A percentile compares a stretch with the other conserved stretches of the same genome.
Evolutionary conservation across 2,113 vertebrate genomes (phyloP).

Genomic region (Polypterus senegalus): DNA sequence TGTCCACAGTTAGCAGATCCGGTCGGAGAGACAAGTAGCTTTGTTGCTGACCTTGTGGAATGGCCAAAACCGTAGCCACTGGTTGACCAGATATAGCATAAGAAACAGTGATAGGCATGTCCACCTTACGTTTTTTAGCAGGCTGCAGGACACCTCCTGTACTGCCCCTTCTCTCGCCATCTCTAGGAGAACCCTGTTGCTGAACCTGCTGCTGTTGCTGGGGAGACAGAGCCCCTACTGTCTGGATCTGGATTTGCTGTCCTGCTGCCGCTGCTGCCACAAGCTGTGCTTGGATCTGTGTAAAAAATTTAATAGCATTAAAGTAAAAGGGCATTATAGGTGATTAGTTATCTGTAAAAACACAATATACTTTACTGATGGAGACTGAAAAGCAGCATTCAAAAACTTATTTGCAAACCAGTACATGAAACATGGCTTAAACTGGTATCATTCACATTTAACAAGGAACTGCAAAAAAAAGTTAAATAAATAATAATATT

Average conservation of each 20-base stretch:
- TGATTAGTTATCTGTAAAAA: no score
- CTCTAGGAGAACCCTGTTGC: slow-evolving; percentile 67
- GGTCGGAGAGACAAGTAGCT: slow-evolving; percentile 90
- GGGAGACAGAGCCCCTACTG: slow-evolving; percentile 78
- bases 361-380: no score
- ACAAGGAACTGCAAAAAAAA: no score
- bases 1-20: slow-evolving; percentile 95
- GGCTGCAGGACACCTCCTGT: slow-evolving; percentile 84
- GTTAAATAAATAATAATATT: no score
- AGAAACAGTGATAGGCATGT: slow-evolving; percentile 87
- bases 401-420: no score
- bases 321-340: no score
- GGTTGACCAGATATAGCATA: slow-evolving; percentile 92
- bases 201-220: slow-evolving; percentile 50
- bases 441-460: no score
- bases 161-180: slow-evolving; percentile 71
- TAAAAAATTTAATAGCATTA: background rate
- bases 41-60: slow-evolving; percentile 91
- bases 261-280: slow-evolving; percentile 72
- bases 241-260: slow-evolving; percentile 94
- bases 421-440: no score
- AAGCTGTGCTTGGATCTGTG: slow-evolving; percentile 81
- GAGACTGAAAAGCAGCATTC: no score
- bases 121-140: slow-evolving; percentile 96
- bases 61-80: slow-evolving; percentile 87